phyloP scores from a whole-genome alignment of 2,888 invertebrate species.

The Monochamus alternatus region DNA sequence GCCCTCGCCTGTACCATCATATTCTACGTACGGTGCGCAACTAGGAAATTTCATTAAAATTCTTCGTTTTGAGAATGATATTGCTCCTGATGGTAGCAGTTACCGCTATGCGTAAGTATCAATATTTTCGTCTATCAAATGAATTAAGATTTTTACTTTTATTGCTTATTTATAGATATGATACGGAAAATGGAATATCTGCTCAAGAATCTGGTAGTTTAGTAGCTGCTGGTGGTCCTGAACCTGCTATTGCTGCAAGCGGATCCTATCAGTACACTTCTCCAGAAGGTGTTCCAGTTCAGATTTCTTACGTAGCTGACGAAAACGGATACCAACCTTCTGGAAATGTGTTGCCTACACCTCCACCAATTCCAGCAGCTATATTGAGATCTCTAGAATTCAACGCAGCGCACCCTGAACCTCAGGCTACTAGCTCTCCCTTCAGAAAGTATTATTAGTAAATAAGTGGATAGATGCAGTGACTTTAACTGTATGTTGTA shows the following conservation, averaged over 20 bases:
- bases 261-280: slow-evolving; percentile 68
- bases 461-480: background rate
- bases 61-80: slow-evolving; percentile 30
- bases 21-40: background rate
- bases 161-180: slow-evolving; percentile 68
- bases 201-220: slow-evolving; percentile 73
- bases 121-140: background rate
- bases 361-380: slow-evolving; percentile 65
- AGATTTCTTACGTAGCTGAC: slow-evolving; percentile 57
- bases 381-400: slow-evolving; percentile 76
- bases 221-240: slow-evolving; percentile 59
- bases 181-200: slow-evolving; percentile 77
- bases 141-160: too few relatives aligned
- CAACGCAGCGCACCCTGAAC: slow-evolving; percentile 69
- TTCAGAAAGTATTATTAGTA: background rate
- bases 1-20: background rate
- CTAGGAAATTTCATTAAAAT: slow-evolving; percentile 3
- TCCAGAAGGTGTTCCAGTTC: slow-evolving; percentile 56
- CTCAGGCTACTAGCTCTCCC: background rate
- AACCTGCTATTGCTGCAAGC: slow-evolving; percentile 66
- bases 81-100: slow-evolving; percentile 28
- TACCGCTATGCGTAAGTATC: slow-evolving; percentile 42
- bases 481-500: background rate
- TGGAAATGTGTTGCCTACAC: slow-evolving; percentile 52
- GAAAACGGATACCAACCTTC: slow-evolving; percentile 61